These are phyloP conservation scores for Calycopis cecrops DNA, from an alignment of 1,140 invertebrate species.

Conservation along the genomic window DNA sequence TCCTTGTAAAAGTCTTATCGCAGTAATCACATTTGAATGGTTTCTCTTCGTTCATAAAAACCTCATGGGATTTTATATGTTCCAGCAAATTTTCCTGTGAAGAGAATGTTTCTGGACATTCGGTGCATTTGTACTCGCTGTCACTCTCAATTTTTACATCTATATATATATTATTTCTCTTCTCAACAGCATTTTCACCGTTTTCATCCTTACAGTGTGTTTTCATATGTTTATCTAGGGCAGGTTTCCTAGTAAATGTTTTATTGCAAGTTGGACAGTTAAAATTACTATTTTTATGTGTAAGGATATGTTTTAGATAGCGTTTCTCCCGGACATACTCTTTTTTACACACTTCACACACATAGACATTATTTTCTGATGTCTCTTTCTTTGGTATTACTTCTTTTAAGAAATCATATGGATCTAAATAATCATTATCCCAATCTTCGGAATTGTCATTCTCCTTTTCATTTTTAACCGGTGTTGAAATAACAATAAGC, in stretches of 20 bases:
- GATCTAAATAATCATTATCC: slow-evolving; percentile 28
- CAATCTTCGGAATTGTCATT: slow-evolving; percentile 30
- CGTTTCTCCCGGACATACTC: slow-evolving; percentile 35
- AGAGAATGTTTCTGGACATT: slow-evolving; percentile 46
- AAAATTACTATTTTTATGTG: slow-evolving; percentile 30
- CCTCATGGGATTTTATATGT: slow-evolving; percentile 44
- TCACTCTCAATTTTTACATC: slow-evolving; percentile 30
- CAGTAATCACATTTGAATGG: slow-evolving; percentile 50
- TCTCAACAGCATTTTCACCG: slow-evolving; percentile 1
- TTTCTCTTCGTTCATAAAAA: slow-evolving; percentile 16
- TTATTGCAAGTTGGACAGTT: slow-evolving; percentile 44
- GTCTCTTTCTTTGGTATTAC: slow-evolving; percentile 27
- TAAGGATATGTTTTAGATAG: slow-evolving; percentile 39
- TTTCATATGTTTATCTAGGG: slow-evolving; percentile 42
- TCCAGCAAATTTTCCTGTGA: slow-evolving; percentile 42
- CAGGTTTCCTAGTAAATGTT: slow-evolving; percentile 39
- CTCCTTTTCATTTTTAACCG: slow-evolving; percentile 36
- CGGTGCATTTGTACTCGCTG: slow-evolving; percentile 36
- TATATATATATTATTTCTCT: slow-evolving; percentile 2
- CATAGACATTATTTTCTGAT: slow-evolving; percentile 19
- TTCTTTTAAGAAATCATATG: slow-evolving; percentile 27
- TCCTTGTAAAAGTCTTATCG: slow-evolving; percentile 51
- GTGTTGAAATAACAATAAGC: slow-evolving; percentile 25
- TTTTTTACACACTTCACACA: slow-evolving; percentile 36
- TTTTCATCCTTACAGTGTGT: slow-evolving; percentile 34